Conservation (phyloP, 2,888 invertebrate species). For the Panzeria rudis region DNA sequence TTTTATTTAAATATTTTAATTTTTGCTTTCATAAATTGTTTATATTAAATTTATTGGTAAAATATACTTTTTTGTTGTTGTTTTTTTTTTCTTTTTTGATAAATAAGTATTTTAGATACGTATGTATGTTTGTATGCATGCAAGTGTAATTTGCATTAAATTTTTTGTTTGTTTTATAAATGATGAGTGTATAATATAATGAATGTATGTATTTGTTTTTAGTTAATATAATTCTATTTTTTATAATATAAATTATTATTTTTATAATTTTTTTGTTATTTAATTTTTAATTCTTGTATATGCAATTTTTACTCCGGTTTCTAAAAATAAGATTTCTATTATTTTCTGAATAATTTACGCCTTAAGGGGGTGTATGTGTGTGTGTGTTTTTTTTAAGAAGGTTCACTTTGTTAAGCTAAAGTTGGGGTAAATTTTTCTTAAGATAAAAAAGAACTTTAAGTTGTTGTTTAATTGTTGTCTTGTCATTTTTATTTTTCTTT, state of each 20-base stretch:
- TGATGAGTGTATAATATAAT: slow-evolving; percentile 68
- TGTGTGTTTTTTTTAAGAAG: slow-evolving; percentile 14
- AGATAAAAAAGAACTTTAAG: slow-evolving; percentile 53
- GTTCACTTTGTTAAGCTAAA: slow-evolving; percentile 38
- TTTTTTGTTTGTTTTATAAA: slow-evolving; percentile 51
- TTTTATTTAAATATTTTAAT: slow-evolving; percentile 53
- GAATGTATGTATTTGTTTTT: slow-evolving; percentile 43
- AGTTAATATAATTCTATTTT: slow-evolving; percentile 17
- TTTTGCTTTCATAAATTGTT: slow-evolving; percentile 51
- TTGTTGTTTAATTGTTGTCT: slow-evolving; percentile 65
- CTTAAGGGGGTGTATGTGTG: not conserved
- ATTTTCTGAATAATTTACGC: slow-evolving; percentile 41
- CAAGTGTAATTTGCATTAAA: slow-evolving; percentile 51
- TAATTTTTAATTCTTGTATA: slow-evolving; percentile 49
- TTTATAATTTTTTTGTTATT: slow-evolving; percentile 22
- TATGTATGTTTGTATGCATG: slow-evolving; percentile 49
- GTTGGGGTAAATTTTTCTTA: slow-evolving; percentile 48
- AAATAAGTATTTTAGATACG: slow-evolving; percentile 64
- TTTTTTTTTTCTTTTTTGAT: slow-evolving; percentile 13
- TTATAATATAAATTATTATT: slow-evolving; percentile 46
- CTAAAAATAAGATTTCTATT: slow-evolving; percentile 64
- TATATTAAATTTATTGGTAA: slow-evolving; percentile 56
- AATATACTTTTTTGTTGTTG: slow-evolving; percentile 62
- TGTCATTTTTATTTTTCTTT: slow-evolving; percentile 54
- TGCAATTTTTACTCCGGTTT: slow-evolving; percentile 67